Base-by-base conservation (phyloP, 2,797 vertebrate genomes). In the Trachops cirrhosus region DNA sequence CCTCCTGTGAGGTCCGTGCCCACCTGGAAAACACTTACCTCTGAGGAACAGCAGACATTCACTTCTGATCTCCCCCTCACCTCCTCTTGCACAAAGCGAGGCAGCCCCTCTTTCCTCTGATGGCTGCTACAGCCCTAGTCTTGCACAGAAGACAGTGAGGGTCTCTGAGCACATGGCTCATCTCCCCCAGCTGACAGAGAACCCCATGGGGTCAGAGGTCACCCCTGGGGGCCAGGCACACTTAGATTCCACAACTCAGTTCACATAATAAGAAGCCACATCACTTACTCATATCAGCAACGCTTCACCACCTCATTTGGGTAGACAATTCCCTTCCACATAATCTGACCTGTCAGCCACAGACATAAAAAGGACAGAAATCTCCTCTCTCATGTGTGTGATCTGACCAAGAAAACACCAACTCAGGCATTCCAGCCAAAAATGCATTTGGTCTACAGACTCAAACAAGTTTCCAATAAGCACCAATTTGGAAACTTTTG, bases 381-480 rank as follows among this genome's bases (percentile, higher is more conserved):
- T 54, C 44, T 89, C 24, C 41, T 37, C 34, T 34, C 26, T 75
- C 68, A 54, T 21, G 29, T 64, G 54, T 21, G 29, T 64, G 54
- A 92, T 79, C n/a, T 7, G 73, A 41, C 5, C 89, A 96, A 91
- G 70, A 71, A 89, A 89, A 77, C 48, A 9, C 48, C 50, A 90
- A 32, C 9, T 32, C 59, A 88, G 75, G 18, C 57, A 48, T n/a
- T 32, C 11, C 12, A 41, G 84, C 67, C 87, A 90, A 84, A 89
- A 83, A 44, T 6, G 6, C 16, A 79, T 12, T 48, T 71, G n/a
- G 44, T 77, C n/a, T 26, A n/a, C 12, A 80, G 32, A 89, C 50
- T 73, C 44, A 79, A 83, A 77, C 44, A 82, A 62, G 14, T 12
- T 79, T 89, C 16, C 15, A 75, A 50, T 19, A 71, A 89, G 44